Evolutionary conservation across 2,888 invertebrate species (phyloP), one percentile per base, ranked within the genome.

Genomic region (Danaus chrysippus): DNA sequence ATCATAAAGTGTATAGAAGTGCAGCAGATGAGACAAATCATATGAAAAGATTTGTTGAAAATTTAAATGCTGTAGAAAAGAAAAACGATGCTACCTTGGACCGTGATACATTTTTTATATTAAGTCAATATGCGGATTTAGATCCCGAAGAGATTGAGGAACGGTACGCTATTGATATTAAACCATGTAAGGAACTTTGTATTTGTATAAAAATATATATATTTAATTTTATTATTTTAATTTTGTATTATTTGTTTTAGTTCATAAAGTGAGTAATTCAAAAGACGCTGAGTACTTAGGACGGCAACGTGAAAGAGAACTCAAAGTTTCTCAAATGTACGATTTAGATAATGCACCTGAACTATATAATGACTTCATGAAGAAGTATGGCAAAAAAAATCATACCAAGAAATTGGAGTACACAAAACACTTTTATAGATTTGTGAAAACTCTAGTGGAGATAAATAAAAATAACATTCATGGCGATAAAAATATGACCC

Each of bases 81-180:
- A 70, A 84, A 5, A 86, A 86, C 66, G 72, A 74, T 44, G 71
- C 71, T 23, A 65, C 66, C 11, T 65, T 62, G 10, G 70, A 73
- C 42, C 65, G 63, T 23, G 62, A 68, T 2, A 70, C 71, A n/a
- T 66, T 77, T 58, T 84, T 76, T 68, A 66, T 75, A 59, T 54
- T 83, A 23, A 86, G 81, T 65, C 76, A 76, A 63, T 78, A 78
- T 70, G 82, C 81, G 56, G 86, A 86, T 76, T 64, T 72, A 6
- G 65, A 83, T 62, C 67, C 76, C 3, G 67, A 68, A 13, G 73
- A 78, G 58, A 62, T 83, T 60, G 68, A 76, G 15, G 73, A 79
- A 54, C 76, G 66, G 59, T 84, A 71, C 70, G 83, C 73, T 10
- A 55, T 86, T 56, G 66, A 67, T 13, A 52, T 86, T 1, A 69